phyloP scores from a whole-genome alignment of 64 coral and sea anemone species.

The Astreopora myriophthalma region DNA sequence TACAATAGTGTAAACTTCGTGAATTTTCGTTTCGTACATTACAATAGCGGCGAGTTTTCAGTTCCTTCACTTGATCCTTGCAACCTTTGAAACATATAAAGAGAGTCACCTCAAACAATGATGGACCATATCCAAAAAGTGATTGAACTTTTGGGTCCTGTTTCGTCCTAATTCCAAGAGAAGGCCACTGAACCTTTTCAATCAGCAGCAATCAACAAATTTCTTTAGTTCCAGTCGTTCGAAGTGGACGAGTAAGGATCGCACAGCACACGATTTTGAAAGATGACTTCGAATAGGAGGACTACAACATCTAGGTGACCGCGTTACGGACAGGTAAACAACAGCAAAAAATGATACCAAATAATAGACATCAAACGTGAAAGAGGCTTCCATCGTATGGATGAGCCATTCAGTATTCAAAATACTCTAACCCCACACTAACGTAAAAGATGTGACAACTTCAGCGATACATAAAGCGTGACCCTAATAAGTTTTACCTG shows the following conservation, averaged over 20 bases:
- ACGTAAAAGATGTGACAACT: slow-evolving; percentile 17
- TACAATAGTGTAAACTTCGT: not conserved
- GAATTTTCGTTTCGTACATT: not conserved
- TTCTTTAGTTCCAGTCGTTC: not conserved
- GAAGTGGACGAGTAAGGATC: not conserved
- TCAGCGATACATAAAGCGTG: not conserved
- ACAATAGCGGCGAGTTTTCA: not conserved
- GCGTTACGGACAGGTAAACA: not conserved
- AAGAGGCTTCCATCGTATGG: not conserved
- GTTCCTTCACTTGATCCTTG: not conserved
- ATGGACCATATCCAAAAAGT: not conserved
- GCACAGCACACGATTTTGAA: not conserved
- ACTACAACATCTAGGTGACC: not conserved
- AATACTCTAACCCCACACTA: slow-evolving; percentile 1
- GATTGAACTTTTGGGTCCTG: not conserved
- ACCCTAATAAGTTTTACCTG: not conserved
- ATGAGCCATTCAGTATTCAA: slow-evolving; percentile 10
- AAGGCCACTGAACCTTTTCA: not conserved
- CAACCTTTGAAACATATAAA: not conserved
- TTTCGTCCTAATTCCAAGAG: not conserved
- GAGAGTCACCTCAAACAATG: not conserved
- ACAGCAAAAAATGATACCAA: not conserved
- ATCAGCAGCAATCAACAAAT: not conserved
- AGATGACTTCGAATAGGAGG: not conserved
- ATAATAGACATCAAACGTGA: not conserved